Base-by-base conservation (phyloP, 2,797 vertebrate genomes). In the Pseudochaenichthys georgianus region DNA sequence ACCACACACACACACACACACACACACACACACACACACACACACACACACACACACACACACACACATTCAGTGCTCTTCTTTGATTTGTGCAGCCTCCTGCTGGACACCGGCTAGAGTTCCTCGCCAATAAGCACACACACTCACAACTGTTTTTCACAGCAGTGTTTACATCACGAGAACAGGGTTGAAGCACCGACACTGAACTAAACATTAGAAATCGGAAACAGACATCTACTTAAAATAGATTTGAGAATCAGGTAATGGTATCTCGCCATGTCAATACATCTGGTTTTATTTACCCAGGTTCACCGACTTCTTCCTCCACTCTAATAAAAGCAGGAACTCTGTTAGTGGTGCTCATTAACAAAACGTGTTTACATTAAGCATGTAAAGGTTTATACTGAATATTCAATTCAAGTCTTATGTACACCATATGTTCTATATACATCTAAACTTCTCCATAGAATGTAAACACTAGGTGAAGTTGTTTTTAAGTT, bases 11-110 rank as follows among this genome's bases (percentile, higher is more conserved):
- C n/a, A n/a, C n/a, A n/a, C n/a, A n/a, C n/a, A n/a, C n/a, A n/a
- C n/a, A n/a, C n/a, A n/a, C n/a, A n/a, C n/a, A n/a, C n/a, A 58
- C 0, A 72, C 23, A 69, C 4, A 75, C 23, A 57, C 31, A 57
- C n/a, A 48, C 6, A 52, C n/a, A 61, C 15, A 64, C 54, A 76
- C 61, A 13, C 12, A 75, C 19, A 9, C 38, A 23, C 34, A 64
- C 23, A 28, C 23, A 28, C 23, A 28, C 3, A 28, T 45, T 71
- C 15, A 68, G 17, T 10, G 9, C 10, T 41, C 10, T 47, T 51
- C 17, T 55, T 23, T 23, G 43, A 11, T 48, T 16, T 48, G 45
- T 17, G 43, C 11, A 57, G 16, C 43, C 34, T 34, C 46, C 9
- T 57, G 45, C 16, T 64, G 19, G 48, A 48, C 34, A 21, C 46